A percentile compares a stretch with the other conserved stretches of the same genome.
Conservation (phyloP, 2,888 invertebrate species). For the Tryphoninae sp. region DNA sequence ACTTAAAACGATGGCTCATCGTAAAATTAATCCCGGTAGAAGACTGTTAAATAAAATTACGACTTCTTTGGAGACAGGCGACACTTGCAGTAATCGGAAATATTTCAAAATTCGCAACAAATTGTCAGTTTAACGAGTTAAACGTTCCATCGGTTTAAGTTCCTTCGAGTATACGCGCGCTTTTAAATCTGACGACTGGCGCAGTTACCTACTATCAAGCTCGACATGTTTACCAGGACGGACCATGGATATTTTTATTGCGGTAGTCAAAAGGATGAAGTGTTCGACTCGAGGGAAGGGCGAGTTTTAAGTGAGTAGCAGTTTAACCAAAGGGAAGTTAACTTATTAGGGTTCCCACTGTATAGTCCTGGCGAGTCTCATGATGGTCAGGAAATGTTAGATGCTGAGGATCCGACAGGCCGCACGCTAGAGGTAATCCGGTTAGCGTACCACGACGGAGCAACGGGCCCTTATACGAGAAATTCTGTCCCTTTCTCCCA, state of each 20-base stretch:
- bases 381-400: slow-evolving; percentile 48
- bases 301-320: not conserved
- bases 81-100: no score
- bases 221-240: no score
- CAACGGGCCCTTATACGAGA: slow-evolving; percentile 24
- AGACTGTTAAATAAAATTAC: not conserved
- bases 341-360: slow-evolving; percentile 25
- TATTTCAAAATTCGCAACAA: no score
- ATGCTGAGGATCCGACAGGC: slow-evolving; percentile 32
- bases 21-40: not conserved
- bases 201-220: no score
- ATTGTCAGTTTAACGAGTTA: no score
- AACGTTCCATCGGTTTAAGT: no score
- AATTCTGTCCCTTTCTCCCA: slow-evolving; percentile 20
- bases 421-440: slow-evolving; percentile 42
- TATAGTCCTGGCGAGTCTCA: slow-evolving; percentile 6
- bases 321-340: slow-evolving; percentile 31
- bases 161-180: no score
- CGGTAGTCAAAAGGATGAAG: no score
- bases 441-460: slow-evolving; percentile 33
- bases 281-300: not conserved
- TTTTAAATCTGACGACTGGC: no score
- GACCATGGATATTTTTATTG: no score
- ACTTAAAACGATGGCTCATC: not conserved
- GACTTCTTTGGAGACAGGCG: not conserved